Base-by-base conservation (phyloP, 35 echinoderm and acorn worm species). In the Holothuria glaberrima region DNA sequence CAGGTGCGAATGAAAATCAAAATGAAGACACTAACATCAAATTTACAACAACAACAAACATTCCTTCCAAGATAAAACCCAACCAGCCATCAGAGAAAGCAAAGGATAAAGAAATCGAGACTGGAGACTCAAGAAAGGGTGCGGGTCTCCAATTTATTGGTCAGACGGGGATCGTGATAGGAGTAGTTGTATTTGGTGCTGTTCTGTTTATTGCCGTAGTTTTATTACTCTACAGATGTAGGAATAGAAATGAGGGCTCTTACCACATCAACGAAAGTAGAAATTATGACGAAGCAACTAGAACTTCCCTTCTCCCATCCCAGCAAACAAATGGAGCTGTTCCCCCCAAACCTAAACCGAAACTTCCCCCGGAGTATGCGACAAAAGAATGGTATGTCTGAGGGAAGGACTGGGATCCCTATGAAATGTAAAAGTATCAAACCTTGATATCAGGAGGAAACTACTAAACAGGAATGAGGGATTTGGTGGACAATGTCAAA, bases 201-300 rank as follows among this genome's bases (percentile, higher is more conserved):
- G 29, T 97, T 26, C 71, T 92, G 21, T 90, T 97, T 32, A 52
- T 97, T 41, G 62, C 93, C 17, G 54, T 97, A 59, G 82, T 97
- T 48, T 63, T 93, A 9, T 75, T 86, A 78, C 67, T 97, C 31
- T 97, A 97, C 71, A 99, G 94, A 66, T 99, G 89, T 90, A 92
- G 94, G 32, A 99, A 99, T 91, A 81, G 93, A 22, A 99, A 95
- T 69, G 97, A 99, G 72, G 97, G 97, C 46, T 99, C 97, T 24
- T 99, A 99, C 71, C 94, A 92, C 62, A 99, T 99, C 38, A 94
- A 99, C 80, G 97, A 99, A 86, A 99, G 97, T 77, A 79, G 97
- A 25, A 99, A 99, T 58, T 99, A 95, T 74, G 91, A 92, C 62
- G 91, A 94, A 66, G 92, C 92, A 3, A 94, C 92, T 33, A 89